phyloP scores from a whole-genome alignment of 2,797 vertebrate species.

The Salarias fasciatus region DNA sequence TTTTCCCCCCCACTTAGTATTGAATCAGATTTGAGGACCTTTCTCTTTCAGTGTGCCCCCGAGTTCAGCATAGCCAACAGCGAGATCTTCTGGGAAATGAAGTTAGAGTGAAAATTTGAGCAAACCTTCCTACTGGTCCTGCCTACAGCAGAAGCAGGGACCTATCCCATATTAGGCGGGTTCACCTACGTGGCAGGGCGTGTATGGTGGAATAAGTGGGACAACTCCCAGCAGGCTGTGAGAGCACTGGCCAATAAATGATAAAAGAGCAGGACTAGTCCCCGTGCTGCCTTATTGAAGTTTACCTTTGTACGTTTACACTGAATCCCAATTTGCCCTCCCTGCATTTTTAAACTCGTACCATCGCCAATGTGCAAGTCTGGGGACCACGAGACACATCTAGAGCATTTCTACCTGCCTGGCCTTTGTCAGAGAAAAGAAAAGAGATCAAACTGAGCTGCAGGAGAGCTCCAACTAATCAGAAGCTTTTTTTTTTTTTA shows the following conservation, averaged over 20 bases:
- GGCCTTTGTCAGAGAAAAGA: constrained; percentile 64
- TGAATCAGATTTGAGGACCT: constrained; percentile 69
- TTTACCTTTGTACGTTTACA: constrained; percentile 78
- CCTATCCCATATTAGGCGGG: constrained; percentile 72
- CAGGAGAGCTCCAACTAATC: constrained; percentile 29
- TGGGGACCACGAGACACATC: constrained; percentile 51
- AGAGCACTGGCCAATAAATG: constrained; percentile 76
- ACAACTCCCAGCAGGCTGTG: constrained; percentile 79
- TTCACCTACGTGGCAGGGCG: constrained; percentile 75
- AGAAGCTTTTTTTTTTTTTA: constrained; percentile 2
- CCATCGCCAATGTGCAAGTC: constrained; percentile 43
- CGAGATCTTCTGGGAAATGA: constrained; percentile 74
- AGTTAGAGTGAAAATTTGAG: constrained; percentile 70
- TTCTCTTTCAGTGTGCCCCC: constrained; percentile 57
- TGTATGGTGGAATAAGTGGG: constrained; percentile 79
- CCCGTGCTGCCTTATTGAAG: constrained; percentile 73
- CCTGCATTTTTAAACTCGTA: constrained; percentile 54
- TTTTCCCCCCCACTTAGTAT: constrained; percentile 58
- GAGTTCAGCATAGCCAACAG: constrained; percentile 57
- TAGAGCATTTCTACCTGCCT: constrained; percentile 55
- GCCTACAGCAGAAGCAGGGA: constrained; percentile 60
- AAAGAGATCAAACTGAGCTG: constrained; percentile 55
- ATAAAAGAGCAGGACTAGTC: constrained; percentile 74
- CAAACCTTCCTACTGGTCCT: constrained; percentile 68
- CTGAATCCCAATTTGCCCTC: constrained; percentile 70